phyloP scores from a whole-genome alignment of 2,797 vertebrate genomes.

The Calcarius lapponicus region DNA sequence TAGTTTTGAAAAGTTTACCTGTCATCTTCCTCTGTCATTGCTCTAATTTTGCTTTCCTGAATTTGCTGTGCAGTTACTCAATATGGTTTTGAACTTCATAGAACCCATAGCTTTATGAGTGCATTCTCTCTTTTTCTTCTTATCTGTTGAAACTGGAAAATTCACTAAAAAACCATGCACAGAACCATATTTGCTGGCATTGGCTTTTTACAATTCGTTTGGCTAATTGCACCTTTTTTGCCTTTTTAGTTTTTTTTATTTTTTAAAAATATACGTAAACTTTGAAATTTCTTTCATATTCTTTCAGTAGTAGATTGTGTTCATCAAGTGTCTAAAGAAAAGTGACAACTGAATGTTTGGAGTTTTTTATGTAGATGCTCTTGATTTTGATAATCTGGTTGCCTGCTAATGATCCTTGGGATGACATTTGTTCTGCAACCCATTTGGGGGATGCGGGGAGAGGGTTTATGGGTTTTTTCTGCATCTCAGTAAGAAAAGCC shows the following conservation, averaged over 20 bases:
- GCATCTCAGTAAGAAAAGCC: not conserved
- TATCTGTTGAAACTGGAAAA: not conserved
- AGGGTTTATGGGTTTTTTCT: not conserved
- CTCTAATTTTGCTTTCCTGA: not conserved
- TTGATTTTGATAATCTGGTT: not conserved
- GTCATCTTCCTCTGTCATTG: not conserved
- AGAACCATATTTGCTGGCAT: not conserved
- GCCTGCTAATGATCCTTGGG: not conserved
- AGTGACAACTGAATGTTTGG: not conserved
- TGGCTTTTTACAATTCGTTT: not conserved
- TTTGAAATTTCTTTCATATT: not conserved
- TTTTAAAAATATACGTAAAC: not conserved
- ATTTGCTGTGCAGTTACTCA: not conserved
- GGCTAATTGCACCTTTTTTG: not conserved
- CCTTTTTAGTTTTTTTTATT: not conserved
- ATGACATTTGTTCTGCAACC: not conserved
- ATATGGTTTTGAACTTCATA: not conserved
- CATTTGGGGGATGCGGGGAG: not conserved
- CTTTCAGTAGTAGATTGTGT: not conserved
- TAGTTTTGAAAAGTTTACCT: not conserved
- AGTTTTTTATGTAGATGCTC: not conserved
- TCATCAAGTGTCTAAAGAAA: not conserved
- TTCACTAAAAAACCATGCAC: not conserved
- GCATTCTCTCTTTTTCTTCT: not conserved
- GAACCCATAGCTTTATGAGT: not conserved